Evolutionary conservation across 2,113 vertebrate species (phyloP).

Genomic region (Mesitornis unicolor): DNA sequence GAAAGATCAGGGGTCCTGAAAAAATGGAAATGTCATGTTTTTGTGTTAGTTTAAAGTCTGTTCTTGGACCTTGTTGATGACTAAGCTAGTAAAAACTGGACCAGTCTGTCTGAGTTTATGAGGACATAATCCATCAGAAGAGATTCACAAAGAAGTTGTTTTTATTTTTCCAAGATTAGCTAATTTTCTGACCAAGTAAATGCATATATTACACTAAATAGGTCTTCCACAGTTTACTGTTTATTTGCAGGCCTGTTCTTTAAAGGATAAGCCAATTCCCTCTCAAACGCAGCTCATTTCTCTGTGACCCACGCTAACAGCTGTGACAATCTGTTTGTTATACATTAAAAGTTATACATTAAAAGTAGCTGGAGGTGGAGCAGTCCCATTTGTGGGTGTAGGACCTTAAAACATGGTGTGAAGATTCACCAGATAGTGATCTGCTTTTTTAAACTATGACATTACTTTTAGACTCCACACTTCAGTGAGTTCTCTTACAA

Average conservation of each 20-base stretch:
- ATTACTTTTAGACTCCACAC: not conserved
- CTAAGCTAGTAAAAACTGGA: not conserved
- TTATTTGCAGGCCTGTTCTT: not conserved
- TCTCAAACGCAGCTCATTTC: not conserved
- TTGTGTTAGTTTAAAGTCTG: not conserved
- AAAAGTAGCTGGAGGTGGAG: not conserved
- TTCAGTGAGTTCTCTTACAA: not conserved
- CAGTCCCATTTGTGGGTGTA: not conserved
- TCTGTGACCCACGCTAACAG: not conserved
- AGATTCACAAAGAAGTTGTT: not conserved
- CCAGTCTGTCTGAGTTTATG: accelerated
- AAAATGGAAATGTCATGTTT: not conserved
- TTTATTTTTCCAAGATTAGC: not conserved
- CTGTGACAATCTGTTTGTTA: not conserved
- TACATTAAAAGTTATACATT: no score
- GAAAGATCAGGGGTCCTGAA: not conserved
- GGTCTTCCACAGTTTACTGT: not conserved
- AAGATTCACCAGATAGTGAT: not conserved
- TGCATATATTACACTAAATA: not conserved
- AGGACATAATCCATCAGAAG: not conserved
- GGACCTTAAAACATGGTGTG: not conserved
- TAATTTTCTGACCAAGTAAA: not conserved
- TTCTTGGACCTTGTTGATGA: not conserved
- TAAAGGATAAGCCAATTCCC: not conserved
- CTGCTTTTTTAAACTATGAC: not conserved